A percentile compares a stretch with the other conserved stretches of the same genome.
Conservation (phyloP, 1,140 invertebrate genomes). For the Drosophila orena region DNA sequence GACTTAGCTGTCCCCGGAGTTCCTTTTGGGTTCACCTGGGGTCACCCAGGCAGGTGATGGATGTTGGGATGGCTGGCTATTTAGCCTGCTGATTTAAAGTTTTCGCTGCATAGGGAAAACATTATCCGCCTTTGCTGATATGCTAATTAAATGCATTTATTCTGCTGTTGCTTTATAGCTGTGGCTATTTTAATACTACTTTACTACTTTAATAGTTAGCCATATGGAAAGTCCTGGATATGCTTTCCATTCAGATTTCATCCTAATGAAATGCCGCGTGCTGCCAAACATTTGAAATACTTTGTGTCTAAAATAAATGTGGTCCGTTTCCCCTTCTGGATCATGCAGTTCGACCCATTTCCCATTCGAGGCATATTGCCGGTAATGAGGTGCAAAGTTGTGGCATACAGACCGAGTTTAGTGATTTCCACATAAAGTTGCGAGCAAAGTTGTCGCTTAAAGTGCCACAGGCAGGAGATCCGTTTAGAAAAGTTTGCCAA, state of each 20-base stretch:
- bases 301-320: conserved; percentile 13
- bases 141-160: conserved; percentile 25
- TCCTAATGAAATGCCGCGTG: not conserved
- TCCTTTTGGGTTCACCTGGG: conserved; percentile 50
- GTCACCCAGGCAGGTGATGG: conserved; percentile 36
- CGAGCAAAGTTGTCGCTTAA: not conserved
- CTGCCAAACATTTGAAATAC: conserved; percentile 4
- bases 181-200: no score
- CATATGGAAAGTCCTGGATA: not conserved
- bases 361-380: conserved; percentile 8
- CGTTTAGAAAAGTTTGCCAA: conserved; percentile 40
- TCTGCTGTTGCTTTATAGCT: not conserved
- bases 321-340: not conserved
- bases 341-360: conserved; percentile 20
- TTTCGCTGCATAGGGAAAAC: not conserved
- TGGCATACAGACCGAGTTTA: conserved; percentile 17
- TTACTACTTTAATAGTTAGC: conserved; percentile 13
- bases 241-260: conserved; percentile 3
- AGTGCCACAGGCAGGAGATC: conserved; percentile 29
- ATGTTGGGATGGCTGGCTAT: conserved; percentile 18
- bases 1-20: conserved; percentile 26
- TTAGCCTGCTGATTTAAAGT: conserved; percentile 4
- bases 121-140: conserved; percentile 11
- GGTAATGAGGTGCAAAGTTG: conserved; percentile 37
- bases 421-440: conserved; percentile 18